These are phyloP conservation scores for Malachius bipustulatus DNA, from an alignment of 2,888 invertebrate species.

Conservation along the genomic window DNA sequence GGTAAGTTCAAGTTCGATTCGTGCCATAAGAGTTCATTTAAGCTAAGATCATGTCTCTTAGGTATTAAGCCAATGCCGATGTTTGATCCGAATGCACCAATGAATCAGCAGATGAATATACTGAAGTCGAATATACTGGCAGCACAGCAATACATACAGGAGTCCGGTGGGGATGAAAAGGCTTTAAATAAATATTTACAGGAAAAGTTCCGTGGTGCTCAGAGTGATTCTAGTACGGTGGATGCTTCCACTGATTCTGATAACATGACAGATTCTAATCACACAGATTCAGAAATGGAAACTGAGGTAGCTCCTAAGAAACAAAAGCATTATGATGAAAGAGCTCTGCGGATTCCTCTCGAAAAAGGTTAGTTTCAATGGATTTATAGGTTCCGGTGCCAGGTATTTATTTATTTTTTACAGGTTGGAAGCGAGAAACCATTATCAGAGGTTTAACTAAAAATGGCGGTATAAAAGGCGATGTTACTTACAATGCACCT, in stretches of 20 bases:
- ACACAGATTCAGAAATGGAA: slow-evolving; percentile 46
- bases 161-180: slow-evolving; percentile 36
- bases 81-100: slow-evolving; percentile 42
- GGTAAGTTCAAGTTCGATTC: slow-evolving; percentile 35
- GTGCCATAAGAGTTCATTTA: no score
- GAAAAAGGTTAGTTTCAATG: slow-evolving; percentile 40
- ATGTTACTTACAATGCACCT: slow-evolving; percentile 77
- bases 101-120: slow-evolving; percentile 46
- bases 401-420: slow-evolving; percentile 2
- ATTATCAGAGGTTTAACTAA: slow-evolving; percentile 77
- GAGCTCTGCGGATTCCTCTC: slow-evolving; percentile 51
- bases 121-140: slow-evolving; percentile 51
- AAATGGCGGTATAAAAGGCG: slow-evolving; percentile 81
- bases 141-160: slow-evolving; percentile 48
- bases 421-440: slow-evolving; percentile 88
- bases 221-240: slow-evolving; percentile 44
- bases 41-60: no score
- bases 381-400: no score
- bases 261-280: slow-evolving; percentile 46
- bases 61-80: slow-evolving; percentile 59
- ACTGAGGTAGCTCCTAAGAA: slow-evolving; percentile 33
- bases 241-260: slow-evolving; percentile 48
- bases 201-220: slow-evolving; percentile 45
- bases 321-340: slow-evolving; percentile 43
- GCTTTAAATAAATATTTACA: slow-evolving; percentile 40